Base-by-base conservation (phyloP, 1,140 invertebrate genomes). In the Bombus ignitus region DNA sequence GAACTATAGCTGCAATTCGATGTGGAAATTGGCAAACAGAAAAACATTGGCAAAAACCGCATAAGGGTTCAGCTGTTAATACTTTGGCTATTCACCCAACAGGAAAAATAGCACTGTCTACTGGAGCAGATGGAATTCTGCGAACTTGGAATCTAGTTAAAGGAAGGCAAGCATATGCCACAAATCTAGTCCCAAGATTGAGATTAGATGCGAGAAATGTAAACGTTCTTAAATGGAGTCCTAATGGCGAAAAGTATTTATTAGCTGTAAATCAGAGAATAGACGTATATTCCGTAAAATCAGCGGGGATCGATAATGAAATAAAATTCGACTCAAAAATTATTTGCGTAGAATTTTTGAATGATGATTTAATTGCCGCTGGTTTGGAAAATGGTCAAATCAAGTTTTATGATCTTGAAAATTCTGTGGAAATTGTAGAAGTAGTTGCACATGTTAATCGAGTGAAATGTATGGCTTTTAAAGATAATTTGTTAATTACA, bases 61-160 rank as follows among this genome's bases (percentile, higher is more conserved):
- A 98, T 92, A 97, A 97, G 94, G 96, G 96, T 82, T 95, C 95
- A 76, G 94, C 96, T 25, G 96, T 98, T 1, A 96, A 97, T 75
- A 96, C 96, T 70, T 94, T 98, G 80, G 96, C 97, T 84, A 96
- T 99, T 83, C 99, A 99, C 96, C 98, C 98, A 15, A 97, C 97
- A 91, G 98, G 98, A 10, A 99, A 98, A 95, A 91, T 99, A 81
- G 98, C 98, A 4, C 93, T 99, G 12, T 98, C 98, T 32, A 96
- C 99, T 32, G 98, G 98, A 32, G 96, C 96, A 81, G 98, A 99
- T 94, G 97, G 96, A 83, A 97, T 97, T 6, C 94, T 99, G 35
- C 96, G 97, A 90, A 99, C 98, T 3, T 99, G 99, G 99, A 99
- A 99, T 96, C 95, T 99, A 83, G 95, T 99, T 0, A 99, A 98